A percentile compares a stretch with the other conserved stretches of the same genome.
Conservation (phyloP, 2,797 vertebrate genomes). For the Gymnothorax reevesii region DNA sequence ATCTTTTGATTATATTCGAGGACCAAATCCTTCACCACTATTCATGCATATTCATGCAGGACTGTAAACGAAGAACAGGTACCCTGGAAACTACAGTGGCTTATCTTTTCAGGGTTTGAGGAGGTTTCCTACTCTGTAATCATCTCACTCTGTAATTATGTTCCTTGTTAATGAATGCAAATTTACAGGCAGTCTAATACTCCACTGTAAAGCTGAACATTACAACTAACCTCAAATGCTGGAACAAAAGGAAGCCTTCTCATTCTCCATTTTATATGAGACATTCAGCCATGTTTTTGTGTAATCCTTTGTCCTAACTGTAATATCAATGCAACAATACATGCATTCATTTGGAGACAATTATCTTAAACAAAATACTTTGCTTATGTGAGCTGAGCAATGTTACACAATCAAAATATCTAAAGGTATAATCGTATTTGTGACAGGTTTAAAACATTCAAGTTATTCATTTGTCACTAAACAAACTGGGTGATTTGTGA, state of each 20-base stretch:
- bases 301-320: no score
- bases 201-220: neutral
- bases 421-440: no score
- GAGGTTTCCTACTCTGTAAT: neutral
- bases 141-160: neutral
- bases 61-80: neutral
- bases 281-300: neutral
- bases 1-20: neutral
- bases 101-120: neutral
- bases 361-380: no score
- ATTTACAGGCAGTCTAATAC: neutral
- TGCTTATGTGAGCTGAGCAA: no score
- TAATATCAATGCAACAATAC: no score
- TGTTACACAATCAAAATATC: no score
- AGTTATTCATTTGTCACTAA: no score
- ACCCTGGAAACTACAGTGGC: neutral
- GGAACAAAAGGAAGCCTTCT: neutral
- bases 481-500: neutral
- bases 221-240: neutral
- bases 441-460: no score
- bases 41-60: neutral
- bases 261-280: neutral
- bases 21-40: neutral
- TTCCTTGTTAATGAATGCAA: neutral
- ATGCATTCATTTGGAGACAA: no score